Conservation (phyloP, 1,140 invertebrate genomes). For the Antheraea mylitta region DNA sequence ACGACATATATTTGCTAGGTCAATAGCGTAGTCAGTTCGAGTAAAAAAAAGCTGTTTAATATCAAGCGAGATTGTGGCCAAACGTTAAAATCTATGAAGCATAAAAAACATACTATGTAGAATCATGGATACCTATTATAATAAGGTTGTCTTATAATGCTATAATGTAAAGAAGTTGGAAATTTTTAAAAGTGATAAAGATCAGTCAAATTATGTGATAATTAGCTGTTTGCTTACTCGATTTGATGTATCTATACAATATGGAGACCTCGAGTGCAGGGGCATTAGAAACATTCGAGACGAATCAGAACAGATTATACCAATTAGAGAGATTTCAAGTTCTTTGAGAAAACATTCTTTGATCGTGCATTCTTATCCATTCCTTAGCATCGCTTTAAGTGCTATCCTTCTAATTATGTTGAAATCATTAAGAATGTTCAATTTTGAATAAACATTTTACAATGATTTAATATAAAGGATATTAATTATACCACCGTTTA, state of each 20-base stretch:
- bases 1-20: no score
- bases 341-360: conserved; percentile 48
- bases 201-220: not conserved
- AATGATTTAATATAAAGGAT: conserved; percentile 32
- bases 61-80: no score
- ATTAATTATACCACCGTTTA: not conserved
- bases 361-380: conserved; percentile 43
- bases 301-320: conserved; percentile 44
- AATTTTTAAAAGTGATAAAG: not conserved
- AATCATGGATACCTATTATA: no score
- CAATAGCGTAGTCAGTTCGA: no score
- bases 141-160: no score
- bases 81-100: no score
- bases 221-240: not conserved
- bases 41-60: no score
- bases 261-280: conserved; percentile 2
- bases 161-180: not conserved
- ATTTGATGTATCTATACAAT: not conserved
- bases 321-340: conserved; percentile 59
- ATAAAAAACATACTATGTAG: no score
- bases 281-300: conserved; percentile 11
- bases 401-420: conserved; percentile 21
- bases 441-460: conserved; percentile 32
- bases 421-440: not conserved
- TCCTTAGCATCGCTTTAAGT: conserved; percentile 24